phyloP scores from a whole-genome alignment of 2,113 vertebrate species.

The Dasyprocta punctata region DNA sequence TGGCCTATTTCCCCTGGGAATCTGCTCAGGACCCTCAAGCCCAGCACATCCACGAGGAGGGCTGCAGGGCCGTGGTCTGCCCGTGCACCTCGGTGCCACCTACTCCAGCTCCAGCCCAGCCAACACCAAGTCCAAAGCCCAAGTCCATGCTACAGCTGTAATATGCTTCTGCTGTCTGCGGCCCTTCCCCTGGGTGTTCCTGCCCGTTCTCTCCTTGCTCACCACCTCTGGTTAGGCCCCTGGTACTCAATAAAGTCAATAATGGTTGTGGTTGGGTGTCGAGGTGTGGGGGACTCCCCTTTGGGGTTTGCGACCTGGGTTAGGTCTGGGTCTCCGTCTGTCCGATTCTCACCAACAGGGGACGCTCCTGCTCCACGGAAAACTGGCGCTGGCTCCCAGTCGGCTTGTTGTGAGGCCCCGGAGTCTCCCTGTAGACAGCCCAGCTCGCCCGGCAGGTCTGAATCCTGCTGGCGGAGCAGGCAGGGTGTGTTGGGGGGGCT shows the following conservation, averaged over 20 bases:
- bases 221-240: not conserved
- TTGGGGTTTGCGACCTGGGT: not conserved
- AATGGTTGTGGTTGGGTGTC: not conserved
- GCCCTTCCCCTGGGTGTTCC: not conserved
- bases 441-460: not conserved
- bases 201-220: not conserved
- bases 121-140: not conserved
- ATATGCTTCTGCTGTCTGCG: not conserved
- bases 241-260: not conserved
- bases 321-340: not conserved
- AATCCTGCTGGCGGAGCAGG: not conserved
- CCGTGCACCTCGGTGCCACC: not conserved
- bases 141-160: not conserved
- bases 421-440: rapidly evolving
- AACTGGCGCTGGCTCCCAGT: rapidly evolving
- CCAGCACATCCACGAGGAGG: not conserved
- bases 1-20: too few species aligned
- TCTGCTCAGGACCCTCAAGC: not conserved
- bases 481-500: not conserved
- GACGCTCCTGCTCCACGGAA: constrained; percentile 67
- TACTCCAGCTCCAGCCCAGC: not conserved
- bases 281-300: not conserved
- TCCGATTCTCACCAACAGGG: constrained; percentile 37
- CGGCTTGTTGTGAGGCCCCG: not conserved
- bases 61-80: not conserved